Evolutionary conservation across 1,140 invertebrate genomes (phyloP).

Genomic region (Spodoptera litura): DNA sequence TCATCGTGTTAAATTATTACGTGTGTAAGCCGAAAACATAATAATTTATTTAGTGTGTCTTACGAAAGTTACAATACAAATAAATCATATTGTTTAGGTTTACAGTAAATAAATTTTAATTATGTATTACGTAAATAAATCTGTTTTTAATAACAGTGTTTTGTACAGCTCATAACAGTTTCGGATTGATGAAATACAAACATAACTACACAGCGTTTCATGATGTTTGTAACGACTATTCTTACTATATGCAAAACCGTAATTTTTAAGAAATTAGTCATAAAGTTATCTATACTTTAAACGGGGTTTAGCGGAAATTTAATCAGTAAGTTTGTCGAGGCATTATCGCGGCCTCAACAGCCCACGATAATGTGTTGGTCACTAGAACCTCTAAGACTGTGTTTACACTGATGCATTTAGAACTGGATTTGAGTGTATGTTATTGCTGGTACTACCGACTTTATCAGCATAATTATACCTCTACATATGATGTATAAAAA

Average conservation of each 20-base stretch:
- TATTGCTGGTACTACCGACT: too few relatives aligned
- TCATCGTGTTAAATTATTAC: too few relatives aligned
- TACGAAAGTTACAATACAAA: too few relatives aligned
- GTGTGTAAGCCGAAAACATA: too few relatives aligned
- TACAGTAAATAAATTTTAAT: too few relatives aligned
- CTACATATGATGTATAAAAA: too few relatives aligned
- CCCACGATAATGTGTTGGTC: constrained; percentile 17
- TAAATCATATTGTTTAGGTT: too few relatives aligned
- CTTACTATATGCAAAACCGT: background rate
- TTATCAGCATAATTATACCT: too few relatives aligned
- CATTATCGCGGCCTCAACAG: constrained; percentile 46
- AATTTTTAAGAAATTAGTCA: constrained; percentile 42
- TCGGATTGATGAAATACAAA: background rate
- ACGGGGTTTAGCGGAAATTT: constrained; percentile 53
- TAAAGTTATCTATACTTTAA: constrained; percentile 36
- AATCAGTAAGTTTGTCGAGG: constrained; percentile 53
- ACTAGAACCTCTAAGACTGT: constrained; percentile 16
- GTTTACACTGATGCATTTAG: background rate
- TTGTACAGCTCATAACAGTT: constrained; percentile 21
- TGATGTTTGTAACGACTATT: too few relatives aligned
- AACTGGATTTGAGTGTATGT: background rate
- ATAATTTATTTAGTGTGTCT: too few relatives aligned
- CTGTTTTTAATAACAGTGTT: background rate
- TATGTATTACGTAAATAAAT: too few relatives aligned
- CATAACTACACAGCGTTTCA: background rate